phyloP scores from a whole-genome alignment of 1,140 invertebrate species.

The Drosophila fuyamai region DNA sequence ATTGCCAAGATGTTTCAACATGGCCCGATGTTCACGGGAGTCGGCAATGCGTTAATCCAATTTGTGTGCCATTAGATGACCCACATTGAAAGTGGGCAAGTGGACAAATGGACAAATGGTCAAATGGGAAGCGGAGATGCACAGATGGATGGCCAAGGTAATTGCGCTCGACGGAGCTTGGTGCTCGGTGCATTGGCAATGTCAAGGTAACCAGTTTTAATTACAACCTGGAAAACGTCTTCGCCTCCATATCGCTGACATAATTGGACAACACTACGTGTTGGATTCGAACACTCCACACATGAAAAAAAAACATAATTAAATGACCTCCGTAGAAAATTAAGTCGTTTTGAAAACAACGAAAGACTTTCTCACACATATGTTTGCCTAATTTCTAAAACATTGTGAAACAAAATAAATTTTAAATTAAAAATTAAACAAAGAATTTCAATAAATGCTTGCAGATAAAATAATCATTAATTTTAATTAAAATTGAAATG shows the following conservation, averaged over 20 bases:
- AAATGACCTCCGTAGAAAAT: background rate
- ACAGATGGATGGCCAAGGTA: constrained; percentile 34
- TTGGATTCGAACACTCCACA: constrained; percentile 1
- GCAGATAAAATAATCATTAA: too few relatives aligned
- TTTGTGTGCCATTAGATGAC: constrained; percentile 76
- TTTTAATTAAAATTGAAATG: too few relatives aligned
- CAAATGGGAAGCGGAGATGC: constrained; percentile 38
- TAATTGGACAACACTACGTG: constrained; percentile 56
- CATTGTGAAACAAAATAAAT: too few relatives aligned
- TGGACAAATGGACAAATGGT: constrained; percentile 23
- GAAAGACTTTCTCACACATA: too few relatives aligned
- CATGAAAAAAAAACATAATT: background rate
- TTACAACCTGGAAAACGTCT: constrained; percentile 47
- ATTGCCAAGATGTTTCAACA: constrained; percentile 68
- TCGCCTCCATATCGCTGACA: constrained; percentile 42
- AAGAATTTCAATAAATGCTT: too few relatives aligned
- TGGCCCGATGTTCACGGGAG: constrained; percentile 32
- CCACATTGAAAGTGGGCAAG: constrained; percentile 51
- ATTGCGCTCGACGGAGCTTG: constrained; percentile 37
- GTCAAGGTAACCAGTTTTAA: constrained; percentile 81
- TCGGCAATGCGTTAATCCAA: constrained; percentile 75
- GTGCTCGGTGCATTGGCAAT: constrained; percentile 42
- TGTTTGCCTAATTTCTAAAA: too few relatives aligned
- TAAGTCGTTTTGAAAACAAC: too few relatives aligned
- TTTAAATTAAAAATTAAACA: too few relatives aligned